Base-by-base conservation (phyloP, 2,888 invertebrate genomes). In the Eurytoma adleriae region DNA sequence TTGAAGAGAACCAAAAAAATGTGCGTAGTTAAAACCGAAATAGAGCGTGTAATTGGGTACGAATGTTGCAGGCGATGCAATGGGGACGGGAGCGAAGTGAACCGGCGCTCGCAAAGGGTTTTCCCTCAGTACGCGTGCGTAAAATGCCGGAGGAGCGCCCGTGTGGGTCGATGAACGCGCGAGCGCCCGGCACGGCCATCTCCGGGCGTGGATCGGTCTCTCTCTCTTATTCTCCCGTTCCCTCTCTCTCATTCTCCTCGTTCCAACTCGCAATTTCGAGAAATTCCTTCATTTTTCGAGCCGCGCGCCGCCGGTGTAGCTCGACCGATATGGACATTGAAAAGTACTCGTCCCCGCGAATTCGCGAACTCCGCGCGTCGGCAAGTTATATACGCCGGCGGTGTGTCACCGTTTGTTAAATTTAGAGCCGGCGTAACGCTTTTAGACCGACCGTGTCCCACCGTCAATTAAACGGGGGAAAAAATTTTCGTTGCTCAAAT, bases 91-190 rank as follows among this genome's bases (percentile, higher is more conserved):
- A 57, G 71, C 40, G 40, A 40, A 71, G 48, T 16, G 59, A 20
- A n/a, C 12, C 12, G 50, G 13, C 27, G 27, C 18, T n/a, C n/a
- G 30, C 27, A 78, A 74, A 79, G 79, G 74, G 69, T 73, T 74
- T 74, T 79, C 74, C 77, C 57, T 57, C 52, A 75, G 79, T 72
- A 80, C 75, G 76, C 80, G 67, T 80, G 80, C 80, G 76, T 80
- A 76, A 80, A 80, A 62, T 80, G 50, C 74, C 74, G 18, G 61
- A 50, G 61, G 71, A 20, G 62, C 12, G 77, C 57, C 59, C 67
- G 66, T 78, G 68, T 64, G 72, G 76, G 76, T 80, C 80, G 76
- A 80, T 80, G 80, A 80, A 80, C 75, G 71, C 66, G 48, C 14
- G 24, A 52, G 30, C 50, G 18, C 50, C 74, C 62, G 64, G 57